A percentile compares a stretch with the other conserved stretches of the same genome.
Evolutionary conservation across 2,888 invertebrate genomes (phyloP).

Genomic region (Erpobdella octoculata): DNA sequence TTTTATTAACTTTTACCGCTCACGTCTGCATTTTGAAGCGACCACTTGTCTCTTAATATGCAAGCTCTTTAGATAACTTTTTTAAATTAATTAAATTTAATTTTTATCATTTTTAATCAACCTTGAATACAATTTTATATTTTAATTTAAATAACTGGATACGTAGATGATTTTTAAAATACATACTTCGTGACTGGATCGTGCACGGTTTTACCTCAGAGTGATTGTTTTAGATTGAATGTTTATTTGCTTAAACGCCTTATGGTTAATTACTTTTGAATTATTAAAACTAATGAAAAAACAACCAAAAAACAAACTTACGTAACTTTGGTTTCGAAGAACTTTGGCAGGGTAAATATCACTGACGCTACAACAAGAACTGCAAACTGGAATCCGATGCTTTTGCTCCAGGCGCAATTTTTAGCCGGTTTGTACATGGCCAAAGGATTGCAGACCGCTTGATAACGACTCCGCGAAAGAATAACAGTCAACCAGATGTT

Average conservation of each 20-base stretch:
- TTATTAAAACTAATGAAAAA: not conserved
- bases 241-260: not conserved
- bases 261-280: not conserved
- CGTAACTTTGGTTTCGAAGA: conserved; percentile 27
- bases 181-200: too few species aligned
- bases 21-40: too few species aligned
- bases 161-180: too few species aligned
- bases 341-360: conserved; percentile 28
- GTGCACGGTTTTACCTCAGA: not conserved
- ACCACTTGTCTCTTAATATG: too few species aligned
- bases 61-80: too few species aligned
- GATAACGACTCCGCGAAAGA: conserved; percentile 31
- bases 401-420: not conserved
- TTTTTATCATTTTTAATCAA: too few species aligned
- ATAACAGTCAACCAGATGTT: conserved; percentile 31
- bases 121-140: too few species aligned
- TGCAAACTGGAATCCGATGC: not conserved
- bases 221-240: not conserved
- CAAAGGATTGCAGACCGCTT: conserved; percentile 32
- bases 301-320: conserved; percentile 12
- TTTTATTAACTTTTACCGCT: too few species aligned
- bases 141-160: too few species aligned
- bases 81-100: too few species aligned
- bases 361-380: conserved; percentile 13
- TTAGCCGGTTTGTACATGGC: conserved; percentile 7